Conservation (phyloP, 2,888 invertebrate genomes). For the Oligia latruncula region DNA sequence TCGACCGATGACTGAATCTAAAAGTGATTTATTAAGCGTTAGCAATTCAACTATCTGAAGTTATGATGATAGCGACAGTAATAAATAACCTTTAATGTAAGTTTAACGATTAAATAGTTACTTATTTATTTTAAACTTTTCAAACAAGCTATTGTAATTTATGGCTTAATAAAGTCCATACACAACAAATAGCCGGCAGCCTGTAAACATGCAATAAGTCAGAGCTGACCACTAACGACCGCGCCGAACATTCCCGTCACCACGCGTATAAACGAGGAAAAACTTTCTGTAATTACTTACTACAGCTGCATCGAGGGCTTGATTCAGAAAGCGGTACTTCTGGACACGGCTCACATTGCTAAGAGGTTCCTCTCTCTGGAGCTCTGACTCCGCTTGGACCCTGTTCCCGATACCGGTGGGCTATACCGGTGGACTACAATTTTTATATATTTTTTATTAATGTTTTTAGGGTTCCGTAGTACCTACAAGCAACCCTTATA, state of each 20-base stretch:
- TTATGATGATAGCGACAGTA: neutral
- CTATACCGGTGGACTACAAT: neutral
- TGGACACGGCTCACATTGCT: neutral
- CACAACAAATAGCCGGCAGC: constrained; percentile 9
- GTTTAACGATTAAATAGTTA: neutral
- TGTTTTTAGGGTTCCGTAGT: too few species aligned
- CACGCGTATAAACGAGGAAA: neutral
- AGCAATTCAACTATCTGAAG: neutral
- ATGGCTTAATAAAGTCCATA: constrained; percentile 11
- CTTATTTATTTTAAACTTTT: neutral
- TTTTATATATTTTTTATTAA: too few species aligned
- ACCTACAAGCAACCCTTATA: too few species aligned
- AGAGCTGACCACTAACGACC: constrained; percentile 34
- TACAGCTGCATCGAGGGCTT: neutral
- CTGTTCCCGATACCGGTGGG: neutral
- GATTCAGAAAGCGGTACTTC: neutral
- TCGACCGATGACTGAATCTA: neutral
- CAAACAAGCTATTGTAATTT: constrained; percentile 19
- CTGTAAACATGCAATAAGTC: constrained; percentile 31
- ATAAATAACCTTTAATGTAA: neutral
- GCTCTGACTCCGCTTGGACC: neutral
- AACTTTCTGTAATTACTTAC: neutral
- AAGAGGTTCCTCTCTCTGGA: neutral
- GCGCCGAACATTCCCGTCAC: neutral
- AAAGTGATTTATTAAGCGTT: neutral